A percentile compares a stretch with the other conserved stretches of the same genome.
Evolutionary conservation across 2,888 invertebrate species (phyloP).

Genomic region (Eupsilia transversa): DNA sequence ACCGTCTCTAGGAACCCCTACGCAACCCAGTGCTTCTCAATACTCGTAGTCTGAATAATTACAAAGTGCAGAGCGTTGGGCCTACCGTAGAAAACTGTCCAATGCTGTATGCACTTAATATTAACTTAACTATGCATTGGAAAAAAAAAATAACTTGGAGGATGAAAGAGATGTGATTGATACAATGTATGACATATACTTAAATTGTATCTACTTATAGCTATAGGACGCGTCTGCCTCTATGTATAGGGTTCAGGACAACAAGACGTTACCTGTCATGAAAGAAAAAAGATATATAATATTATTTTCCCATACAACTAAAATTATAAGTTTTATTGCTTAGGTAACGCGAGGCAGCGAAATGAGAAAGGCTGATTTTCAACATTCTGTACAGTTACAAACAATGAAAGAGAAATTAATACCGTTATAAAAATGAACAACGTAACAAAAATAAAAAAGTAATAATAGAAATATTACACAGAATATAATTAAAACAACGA

Average conservation of each 20-base stretch:
- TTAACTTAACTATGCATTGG: no score
- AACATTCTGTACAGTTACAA: no score
- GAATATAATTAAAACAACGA: no score
- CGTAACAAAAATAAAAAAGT: no score
- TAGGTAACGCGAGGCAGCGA: constrained; percentile 20
- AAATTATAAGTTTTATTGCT: constrained; percentile 20
- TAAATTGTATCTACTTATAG: background rate
- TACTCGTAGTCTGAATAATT: background rate
- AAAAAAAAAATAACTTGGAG: background rate
- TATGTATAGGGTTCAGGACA: background rate
- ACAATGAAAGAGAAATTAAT: no score
- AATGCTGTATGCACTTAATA: background rate
- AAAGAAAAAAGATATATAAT: background rate
- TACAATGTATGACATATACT: background rate
- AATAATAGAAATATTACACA: no score
- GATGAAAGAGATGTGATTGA: background rate
- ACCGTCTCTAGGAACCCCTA: constrained; percentile 53
- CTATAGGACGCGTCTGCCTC: background rate
- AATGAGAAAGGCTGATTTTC: constrained; percentile 62
- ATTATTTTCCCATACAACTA: background rate
- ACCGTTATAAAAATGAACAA: no score
- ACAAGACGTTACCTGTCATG: background rate
- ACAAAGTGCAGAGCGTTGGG: background rate
- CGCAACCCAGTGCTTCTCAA: constrained; percentile 16
- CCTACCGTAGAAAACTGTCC: background rate